Evolutionary conservation across 2,888 invertebrate genomes (phyloP).

Genomic region (Lithodes maja): DNA sequence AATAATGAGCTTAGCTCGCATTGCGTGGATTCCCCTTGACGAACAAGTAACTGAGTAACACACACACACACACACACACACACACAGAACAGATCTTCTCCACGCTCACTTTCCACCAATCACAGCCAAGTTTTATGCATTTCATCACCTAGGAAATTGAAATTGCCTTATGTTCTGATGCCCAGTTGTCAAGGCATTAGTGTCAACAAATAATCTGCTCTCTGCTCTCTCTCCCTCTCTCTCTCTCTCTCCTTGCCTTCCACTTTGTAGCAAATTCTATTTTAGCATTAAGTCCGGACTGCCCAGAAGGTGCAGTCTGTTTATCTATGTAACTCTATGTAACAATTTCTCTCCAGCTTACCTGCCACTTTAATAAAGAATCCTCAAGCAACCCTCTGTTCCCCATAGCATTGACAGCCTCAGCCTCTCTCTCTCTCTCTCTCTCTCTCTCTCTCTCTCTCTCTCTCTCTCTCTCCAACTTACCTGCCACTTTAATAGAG

Average conservation of each 20-base stretch:
- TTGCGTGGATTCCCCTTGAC: too few relatives aligned
- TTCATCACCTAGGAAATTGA: too few relatives aligned
- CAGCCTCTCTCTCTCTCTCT: conserved; percentile 14
- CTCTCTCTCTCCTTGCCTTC: conserved; percentile 25
- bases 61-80: too few relatives aligned
- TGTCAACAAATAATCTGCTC: not conserved
- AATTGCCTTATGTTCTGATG: too few relatives aligned
- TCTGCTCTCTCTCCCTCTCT: not conserved
- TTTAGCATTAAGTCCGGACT: not conserved
- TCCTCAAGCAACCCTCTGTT: not conserved
- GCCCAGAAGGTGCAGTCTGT: too few relatives aligned
- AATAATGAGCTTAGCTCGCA: too few relatives aligned
- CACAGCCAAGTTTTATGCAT: too few relatives aligned
- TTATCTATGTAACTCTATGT: not conserved
- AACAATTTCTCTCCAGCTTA: not conserved
- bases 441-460: not conserved
- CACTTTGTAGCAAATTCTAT: conserved; percentile 17
- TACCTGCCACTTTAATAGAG: not conserved
- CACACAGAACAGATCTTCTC: too few relatives aligned
- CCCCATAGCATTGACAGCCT: conserved; percentile 1
- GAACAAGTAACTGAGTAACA: too few relatives aligned
- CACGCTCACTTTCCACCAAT: too few relatives aligned
- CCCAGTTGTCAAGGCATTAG: not conserved
- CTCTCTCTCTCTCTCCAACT: not conserved
- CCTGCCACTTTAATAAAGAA: not conserved